Evolutionary conservation across 2,888 invertebrate genomes (phyloP).

Genomic region (Lordiphosa andalusiaca): DNA sequence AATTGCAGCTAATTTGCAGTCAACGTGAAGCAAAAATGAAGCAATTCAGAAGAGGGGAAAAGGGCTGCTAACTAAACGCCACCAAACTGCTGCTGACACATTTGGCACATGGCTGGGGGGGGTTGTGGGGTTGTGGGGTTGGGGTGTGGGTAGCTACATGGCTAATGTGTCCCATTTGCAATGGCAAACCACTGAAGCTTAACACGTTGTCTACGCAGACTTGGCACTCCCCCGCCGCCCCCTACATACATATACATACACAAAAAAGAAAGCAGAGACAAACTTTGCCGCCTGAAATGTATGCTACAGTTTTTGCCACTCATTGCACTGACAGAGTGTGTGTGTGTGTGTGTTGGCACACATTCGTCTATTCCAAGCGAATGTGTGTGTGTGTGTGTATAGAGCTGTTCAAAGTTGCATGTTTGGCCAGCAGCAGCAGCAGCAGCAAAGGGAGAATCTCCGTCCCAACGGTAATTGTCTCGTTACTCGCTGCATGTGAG

Average conservation of each 20-base stretch:
- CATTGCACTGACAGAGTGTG: conserved; percentile 19
- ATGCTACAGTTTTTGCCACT: conserved; percentile 56
- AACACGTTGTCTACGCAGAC: conserved; percentile 76
- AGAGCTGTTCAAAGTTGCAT: conserved; percentile 62
- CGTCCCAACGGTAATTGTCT: conserved; percentile 72
- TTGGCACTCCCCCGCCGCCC: conserved; percentile 48
- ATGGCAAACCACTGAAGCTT: conserved; percentile 74
- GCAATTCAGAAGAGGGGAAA: conserved; percentile 9
- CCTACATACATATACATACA: conserved; percentile 27
- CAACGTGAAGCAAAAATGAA: conserved; percentile 17
- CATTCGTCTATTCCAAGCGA: conserved; percentile 42
- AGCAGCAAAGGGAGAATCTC: conserved; percentile 15
- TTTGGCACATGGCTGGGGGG: conserved; percentile 64
- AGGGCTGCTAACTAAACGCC: conserved; percentile 17
- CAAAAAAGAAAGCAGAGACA: conserved; percentile 19
- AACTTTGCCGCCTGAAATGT: conserved; percentile 57
- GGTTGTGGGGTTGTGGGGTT: no score
- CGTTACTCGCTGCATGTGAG: conserved; percentile 68
- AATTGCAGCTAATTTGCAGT: conserved; percentile 18
- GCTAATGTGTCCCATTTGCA: conserved; percentile 76
- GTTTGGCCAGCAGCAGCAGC: conserved; percentile 40
- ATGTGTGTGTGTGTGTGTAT: conserved; percentile 35
- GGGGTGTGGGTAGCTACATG: conserved; percentile 43
- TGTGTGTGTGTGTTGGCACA: conserved; percentile 53
- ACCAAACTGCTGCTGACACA: conserved; percentile 49